phyloP scores from a whole-genome alignment of 2,797 vertebrate species.

The Scolopax bukidnonensis region DNA sequence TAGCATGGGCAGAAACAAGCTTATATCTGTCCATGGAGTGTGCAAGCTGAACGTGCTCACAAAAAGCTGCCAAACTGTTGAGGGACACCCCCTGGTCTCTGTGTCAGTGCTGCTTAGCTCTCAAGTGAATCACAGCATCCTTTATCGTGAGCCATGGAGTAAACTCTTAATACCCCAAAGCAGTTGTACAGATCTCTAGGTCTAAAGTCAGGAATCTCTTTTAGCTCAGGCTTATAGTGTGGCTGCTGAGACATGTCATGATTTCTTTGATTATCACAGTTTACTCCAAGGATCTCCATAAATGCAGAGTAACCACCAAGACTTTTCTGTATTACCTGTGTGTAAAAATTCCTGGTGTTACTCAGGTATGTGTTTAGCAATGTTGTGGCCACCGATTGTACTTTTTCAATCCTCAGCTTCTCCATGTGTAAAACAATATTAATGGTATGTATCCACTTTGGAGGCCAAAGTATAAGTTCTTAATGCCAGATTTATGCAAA shows the following conservation, averaged over 20 bases:
- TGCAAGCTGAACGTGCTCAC: not conserved
- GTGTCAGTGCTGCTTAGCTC: not conserved
- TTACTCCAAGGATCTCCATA: not conserved
- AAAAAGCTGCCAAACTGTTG: not conserved
- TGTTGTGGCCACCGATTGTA: not conserved
- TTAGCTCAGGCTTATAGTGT: not conserved
- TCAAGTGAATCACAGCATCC: not conserved
- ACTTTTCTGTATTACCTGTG: not conserved
- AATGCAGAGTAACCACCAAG: not conserved
- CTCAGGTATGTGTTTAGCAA: not conserved
- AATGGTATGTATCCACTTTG: slow-evolving; percentile 23
- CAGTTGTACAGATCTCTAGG: not conserved
- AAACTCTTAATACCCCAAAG: not conserved
- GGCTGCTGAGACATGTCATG: not conserved
- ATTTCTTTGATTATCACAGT: not conserved
- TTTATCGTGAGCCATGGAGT: not conserved
- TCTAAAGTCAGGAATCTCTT: not conserved
- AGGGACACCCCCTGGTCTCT: not conserved
- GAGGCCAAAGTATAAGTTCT: slow-evolving; percentile 44
- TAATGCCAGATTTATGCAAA: slow-evolving; percentile 47
- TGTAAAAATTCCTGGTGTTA: not conserved
- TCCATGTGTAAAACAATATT: slow-evolving; percentile 11
- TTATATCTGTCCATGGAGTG: not conserved
- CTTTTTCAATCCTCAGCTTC: not conserved
- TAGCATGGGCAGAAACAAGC: not conserved